Evolutionary conservation across 2,888 invertebrate genomes (phyloP), one percentile per base, ranked within the genome.

Genomic region (Cataglyphis rosenhaueri): DNA sequence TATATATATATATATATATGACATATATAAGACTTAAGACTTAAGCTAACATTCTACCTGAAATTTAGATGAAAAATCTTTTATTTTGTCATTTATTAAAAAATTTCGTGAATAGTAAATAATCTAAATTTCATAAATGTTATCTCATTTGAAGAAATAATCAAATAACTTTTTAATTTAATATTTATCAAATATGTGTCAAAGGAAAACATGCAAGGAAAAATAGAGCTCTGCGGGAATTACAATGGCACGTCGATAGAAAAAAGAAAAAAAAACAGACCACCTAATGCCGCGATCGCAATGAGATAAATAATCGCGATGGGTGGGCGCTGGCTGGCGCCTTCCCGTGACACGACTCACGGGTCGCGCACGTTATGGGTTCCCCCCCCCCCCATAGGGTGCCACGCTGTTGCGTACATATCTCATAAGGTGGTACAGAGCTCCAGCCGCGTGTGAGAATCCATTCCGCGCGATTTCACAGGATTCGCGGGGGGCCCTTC

Each of bases 361-460:
- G 83, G 84, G 85, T 86, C 44, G 84, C 73, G 84, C 83, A 83
- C 87, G 85, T 85, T 70, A 71, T 82, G 86, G 82, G 71, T 79
- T 75, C 2, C 44, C 15, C 44, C 38, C 38, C 41, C 10, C 41
- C 86, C 89, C 75, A 84, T 82, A 85, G 87, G 90, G 90, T 86
- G 89, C 71, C 87, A 55, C n/a, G 25, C 57, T 57, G 89, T 90
- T 87, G 89, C 86, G 25, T 66, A 35, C 59, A 29, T 32, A 61
- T 86, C 87, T 88, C 90, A 91, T 89, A 93, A 91, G 92, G 94
- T 92, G 93, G 92, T 87, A 93, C 92, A 89, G 93, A 92, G 88
- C 92, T 93, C 93, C 93, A 92, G 65, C 93, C 91, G 92, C 89
- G 93, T 93, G 93, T 93, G 93, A 93, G 93, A 93, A 93, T 93